Evolutionary conservation across 2,797 vertebrate species (phyloP).

Genomic region (Spinibarbus caldwelli): DNA sequence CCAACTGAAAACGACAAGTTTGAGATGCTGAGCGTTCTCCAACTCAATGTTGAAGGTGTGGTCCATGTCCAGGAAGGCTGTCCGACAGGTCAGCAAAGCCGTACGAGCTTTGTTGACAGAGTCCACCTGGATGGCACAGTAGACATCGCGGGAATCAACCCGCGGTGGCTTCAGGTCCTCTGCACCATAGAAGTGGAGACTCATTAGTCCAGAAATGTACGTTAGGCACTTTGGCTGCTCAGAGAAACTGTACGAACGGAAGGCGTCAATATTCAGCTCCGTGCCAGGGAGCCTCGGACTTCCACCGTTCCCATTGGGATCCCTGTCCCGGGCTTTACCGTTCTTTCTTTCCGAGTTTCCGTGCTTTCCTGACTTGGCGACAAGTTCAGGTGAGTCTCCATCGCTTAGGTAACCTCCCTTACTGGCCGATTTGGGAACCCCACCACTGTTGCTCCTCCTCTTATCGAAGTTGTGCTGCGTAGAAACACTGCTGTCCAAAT

Average conservation of each 20-base stretch:
- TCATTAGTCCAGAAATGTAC: slow-evolving; percentile 96
- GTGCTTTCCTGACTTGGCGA: slow-evolving; percentile 91
- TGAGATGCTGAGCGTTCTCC: slow-evolving; percentile 97
- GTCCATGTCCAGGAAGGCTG: slow-evolving; percentile 95
- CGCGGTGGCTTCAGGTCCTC: slow-evolving; percentile 95
- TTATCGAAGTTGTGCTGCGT: slow-evolving; percentile 87
- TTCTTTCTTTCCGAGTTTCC: slow-evolving; percentile 78
- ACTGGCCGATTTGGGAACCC: slow-evolving; percentile 88
- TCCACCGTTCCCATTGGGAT: slow-evolving; percentile 52
- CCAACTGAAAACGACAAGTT: slow-evolving; percentile 97
- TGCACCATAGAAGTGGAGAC: slow-evolving; percentile 94
- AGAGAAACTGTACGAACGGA: slow-evolving; percentile 93
- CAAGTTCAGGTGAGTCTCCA: slow-evolving; percentile 93
- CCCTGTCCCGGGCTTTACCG: slow-evolving; percentile 82
- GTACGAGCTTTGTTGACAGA: slow-evolving; percentile 96
- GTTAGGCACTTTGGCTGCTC: slow-evolving; percentile 95
- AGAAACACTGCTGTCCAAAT: slow-evolving; percentile 94
- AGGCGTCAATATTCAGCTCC: slow-evolving; percentile 93
- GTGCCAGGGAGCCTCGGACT: slow-evolving; percentile 77
- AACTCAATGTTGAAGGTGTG: slow-evolving; percentile 98
- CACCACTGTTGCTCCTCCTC: slow-evolving; percentile 80
- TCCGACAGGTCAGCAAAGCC: slow-evolving; percentile 92
- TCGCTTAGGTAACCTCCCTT: slow-evolving; percentile 98
- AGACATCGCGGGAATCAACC: slow-evolving; percentile 93
- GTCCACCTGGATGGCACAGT: slow-evolving; percentile 98